These are phyloP conservation scores for Emydoidea blandingii DNA, from an alignment of 2,797 vertebrate species.

Conservation along the genomic window DNA sequence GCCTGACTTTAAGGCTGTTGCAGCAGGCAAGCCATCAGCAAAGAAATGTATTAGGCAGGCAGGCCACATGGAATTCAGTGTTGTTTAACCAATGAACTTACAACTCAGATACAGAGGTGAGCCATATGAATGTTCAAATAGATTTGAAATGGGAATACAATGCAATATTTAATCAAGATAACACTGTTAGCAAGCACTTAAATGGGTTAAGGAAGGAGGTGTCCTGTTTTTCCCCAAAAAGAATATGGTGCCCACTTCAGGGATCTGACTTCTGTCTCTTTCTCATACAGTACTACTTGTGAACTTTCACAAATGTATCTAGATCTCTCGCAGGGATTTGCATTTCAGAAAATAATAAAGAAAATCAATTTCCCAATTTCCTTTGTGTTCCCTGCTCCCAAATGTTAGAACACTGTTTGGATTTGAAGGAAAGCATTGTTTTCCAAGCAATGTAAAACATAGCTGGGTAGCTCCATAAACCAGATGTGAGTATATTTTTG, in stretches of 20 bases:
- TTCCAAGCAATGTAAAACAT: not conserved
- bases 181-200: not conserved
- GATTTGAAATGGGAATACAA: not conserved
- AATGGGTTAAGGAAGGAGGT: not conserved
- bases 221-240: not conserved
- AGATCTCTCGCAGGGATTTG: not conserved
- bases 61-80: conserved; percentile 59
- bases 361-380: conserved; percentile 21
- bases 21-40: conserved; percentile 69
- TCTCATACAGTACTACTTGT: not conserved
- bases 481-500: not conserved
- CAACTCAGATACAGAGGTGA: conserved; percentile 61
- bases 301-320: not conserved
- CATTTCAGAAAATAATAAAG: conserved; percentile 2
- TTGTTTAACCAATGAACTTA: conserved; percentile 40
- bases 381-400: not conserved
- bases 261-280: not conserved
- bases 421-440: not conserved
- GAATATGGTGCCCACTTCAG: not conserved
- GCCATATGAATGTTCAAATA: conserved; percentile 21
- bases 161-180: not conserved
- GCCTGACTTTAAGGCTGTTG: conserved; percentile 68
- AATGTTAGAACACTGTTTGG: not conserved
- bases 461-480: not conserved
- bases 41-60: conserved; percentile 60